Conservation (phyloP, 2,797 vertebrate species). For the Cuculus canorus region DNA sequence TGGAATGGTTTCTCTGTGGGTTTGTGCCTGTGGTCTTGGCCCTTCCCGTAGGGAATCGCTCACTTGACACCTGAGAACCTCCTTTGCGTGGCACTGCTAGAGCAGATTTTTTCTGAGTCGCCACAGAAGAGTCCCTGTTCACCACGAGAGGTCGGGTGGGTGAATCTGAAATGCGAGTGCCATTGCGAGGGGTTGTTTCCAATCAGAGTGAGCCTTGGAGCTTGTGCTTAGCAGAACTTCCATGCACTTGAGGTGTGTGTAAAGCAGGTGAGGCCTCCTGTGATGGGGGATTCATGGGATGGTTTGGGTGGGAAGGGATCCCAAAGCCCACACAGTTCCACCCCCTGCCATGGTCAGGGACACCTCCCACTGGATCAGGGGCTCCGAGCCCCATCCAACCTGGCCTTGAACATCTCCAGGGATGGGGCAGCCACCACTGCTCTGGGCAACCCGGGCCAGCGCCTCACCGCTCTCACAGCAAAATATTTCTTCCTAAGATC, state of each 20-base stretch:
- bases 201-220: not conserved
- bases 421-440: too few relatives aligned
- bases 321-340: too few relatives aligned
- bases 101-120: not conserved
- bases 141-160: not conserved
- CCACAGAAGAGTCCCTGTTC: not conserved
- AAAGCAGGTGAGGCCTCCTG: not conserved
- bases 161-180: not conserved
- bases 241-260: not conserved
- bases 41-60: conserved; percentile 14
- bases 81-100: not conserved
- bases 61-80: conserved; percentile 4
- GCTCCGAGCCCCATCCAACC: too few relatives aligned
- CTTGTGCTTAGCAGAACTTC: not conserved
- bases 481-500: too few relatives aligned
- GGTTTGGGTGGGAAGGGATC: too few relatives aligned
- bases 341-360: too few relatives aligned
- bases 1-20: conserved; percentile 16
- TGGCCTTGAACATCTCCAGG: too few relatives aligned
- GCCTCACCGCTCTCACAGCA: too few relatives aligned
- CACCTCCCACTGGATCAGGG: too few relatives aligned
- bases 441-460: too few relatives aligned
- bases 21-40: conserved; percentile 21
- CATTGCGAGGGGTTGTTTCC: not conserved
- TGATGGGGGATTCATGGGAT: not conserved